Evolutionary conservation across 2,888 invertebrate species (phyloP).

Genomic region (Coremacera marginata): DNA sequence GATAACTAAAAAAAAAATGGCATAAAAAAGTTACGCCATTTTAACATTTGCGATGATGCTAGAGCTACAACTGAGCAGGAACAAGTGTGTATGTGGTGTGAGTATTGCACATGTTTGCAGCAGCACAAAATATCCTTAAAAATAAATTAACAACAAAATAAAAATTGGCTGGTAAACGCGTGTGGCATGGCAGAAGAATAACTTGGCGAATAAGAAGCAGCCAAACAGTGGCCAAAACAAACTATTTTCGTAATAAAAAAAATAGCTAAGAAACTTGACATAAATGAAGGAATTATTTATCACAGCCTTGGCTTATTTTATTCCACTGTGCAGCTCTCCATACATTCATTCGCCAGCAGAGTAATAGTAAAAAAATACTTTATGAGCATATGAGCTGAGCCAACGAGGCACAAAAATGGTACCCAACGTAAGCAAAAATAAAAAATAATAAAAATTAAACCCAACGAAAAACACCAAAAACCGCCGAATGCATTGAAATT

Average conservation of each 20-base stretch:
- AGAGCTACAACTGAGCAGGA: background rate
- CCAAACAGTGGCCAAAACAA: background rate
- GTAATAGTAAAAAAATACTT: conserved; percentile 15
- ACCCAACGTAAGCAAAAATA: background rate
- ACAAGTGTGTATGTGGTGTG: background rate
- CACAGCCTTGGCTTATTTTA: too few relatives aligned
- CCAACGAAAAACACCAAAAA: conserved; percentile 9
- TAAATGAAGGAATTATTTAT: too few relatives aligned
- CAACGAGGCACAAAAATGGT: conserved; percentile 26
- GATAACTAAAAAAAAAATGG: background rate
- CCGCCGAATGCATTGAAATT: conserved; percentile 45
- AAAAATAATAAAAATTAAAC: background rate
- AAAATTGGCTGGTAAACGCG: conserved; percentile 15
- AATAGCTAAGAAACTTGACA: too few relatives aligned
- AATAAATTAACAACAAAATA: conserved; percentile 47
- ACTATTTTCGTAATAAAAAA: too few relatives aligned
- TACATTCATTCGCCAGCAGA: background rate
- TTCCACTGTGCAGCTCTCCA: too few relatives aligned
- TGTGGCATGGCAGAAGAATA: background rate
- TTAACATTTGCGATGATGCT: conserved; percentile 36
- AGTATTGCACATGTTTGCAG: background rate
- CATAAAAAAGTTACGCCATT: conserved; percentile 36
- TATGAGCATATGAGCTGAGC: conserved; percentile 15
- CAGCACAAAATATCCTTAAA: conserved; percentile 36
- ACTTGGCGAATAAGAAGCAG: too few relatives aligned